Conservation (phyloP, 1,140 invertebrate species). For the Penaeus indicus region DNA sequence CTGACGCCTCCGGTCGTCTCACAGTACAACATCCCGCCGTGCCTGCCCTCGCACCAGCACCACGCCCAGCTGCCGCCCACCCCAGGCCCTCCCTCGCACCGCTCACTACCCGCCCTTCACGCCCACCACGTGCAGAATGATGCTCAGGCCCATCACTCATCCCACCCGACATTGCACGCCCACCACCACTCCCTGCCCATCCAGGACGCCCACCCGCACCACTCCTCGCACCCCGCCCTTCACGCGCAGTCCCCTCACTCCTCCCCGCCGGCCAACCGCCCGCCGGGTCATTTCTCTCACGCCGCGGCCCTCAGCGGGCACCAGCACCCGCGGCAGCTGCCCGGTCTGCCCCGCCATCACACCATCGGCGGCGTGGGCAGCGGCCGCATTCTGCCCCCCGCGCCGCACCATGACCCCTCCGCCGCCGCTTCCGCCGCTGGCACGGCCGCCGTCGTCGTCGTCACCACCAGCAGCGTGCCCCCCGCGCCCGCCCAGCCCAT, state of each 20-base stretch:
- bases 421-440: background rate
- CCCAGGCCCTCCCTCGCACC: constrained; percentile 61
- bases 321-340: constrained; percentile 64
- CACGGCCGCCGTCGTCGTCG: constrained; percentile 3
- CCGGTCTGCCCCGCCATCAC: constrained; percentile 64
- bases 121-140: constrained; percentile 56
- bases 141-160: constrained; percentile 48
- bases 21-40: constrained; percentile 66
- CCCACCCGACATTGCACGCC: constrained; percentile 52
- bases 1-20: constrained; percentile 61
- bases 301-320: constrained; percentile 60
- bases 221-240: constrained; percentile 61
- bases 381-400: constrained; percentile 62
- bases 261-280: constrained; percentile 64
- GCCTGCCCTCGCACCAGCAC: constrained; percentile 66
- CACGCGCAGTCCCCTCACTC: constrained; percentile 60
- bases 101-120: constrained; percentile 64
- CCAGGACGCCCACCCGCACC: constrained; percentile 53
- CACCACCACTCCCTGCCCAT: constrained; percentile 46
- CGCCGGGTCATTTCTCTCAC: constrained; percentile 64
- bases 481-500: constrained; percentile 6
- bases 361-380: constrained; percentile 65
- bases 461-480: background rate
- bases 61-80: constrained; percentile 65
- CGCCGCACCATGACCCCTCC: constrained; percentile 49